A percentile compares a stretch with the other conserved stretches of the same genome.
Evolutionary conservation across 1,140 invertebrate genomes (phyloP).

Genomic region (Lerema accius): DNA sequence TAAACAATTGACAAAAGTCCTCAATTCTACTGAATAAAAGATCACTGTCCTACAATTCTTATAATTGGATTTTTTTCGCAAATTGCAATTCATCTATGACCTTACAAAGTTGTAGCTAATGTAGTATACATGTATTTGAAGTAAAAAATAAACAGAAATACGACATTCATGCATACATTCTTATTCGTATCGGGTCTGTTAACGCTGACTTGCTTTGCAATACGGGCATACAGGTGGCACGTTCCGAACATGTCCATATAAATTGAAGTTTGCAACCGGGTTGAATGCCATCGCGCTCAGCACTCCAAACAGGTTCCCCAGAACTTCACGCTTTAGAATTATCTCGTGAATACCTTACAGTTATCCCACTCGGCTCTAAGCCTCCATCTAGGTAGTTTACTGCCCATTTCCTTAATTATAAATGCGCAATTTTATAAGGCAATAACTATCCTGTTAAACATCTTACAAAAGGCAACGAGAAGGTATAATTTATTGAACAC

Average conservation of each 20-base stretch:
- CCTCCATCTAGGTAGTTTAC: conserved; percentile 30
- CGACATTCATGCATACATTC: conserved; percentile 35
- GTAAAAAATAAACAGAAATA: conserved; percentile 39
- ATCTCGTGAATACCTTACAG: conserved; percentile 74
- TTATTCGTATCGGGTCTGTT: conserved; percentile 41
- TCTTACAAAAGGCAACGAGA: background rate
- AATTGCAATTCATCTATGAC: background rate
- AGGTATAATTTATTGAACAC: background rate
- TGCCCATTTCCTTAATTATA: conserved; percentile 45
- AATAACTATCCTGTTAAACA: background rate
- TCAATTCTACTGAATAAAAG: too few relatives aligned
- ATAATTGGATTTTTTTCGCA: too few relatives aligned
- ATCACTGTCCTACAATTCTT: too few relatives aligned
- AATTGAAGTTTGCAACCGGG: conserved; percentile 55
- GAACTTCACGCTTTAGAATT: conserved; percentile 71
- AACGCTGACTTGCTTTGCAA: conserved; percentile 46
- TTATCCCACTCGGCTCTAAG: conserved; percentile 54
- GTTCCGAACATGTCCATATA: conserved; percentile 61
- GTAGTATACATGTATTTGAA: conserved; percentile 4
- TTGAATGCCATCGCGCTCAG: conserved; percentile 69
- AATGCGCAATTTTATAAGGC: conserved; percentile 11
- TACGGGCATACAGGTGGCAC: conserved; percentile 42
- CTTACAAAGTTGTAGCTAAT: conserved; percentile 5
- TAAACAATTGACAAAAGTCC: too few relatives aligned
- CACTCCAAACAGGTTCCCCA: conserved; percentile 70